These are phyloP conservation scores for Parnassius smintheus DNA, from an alignment of 2,888 invertebrate genomes.

Conservation along the genomic window DNA sequence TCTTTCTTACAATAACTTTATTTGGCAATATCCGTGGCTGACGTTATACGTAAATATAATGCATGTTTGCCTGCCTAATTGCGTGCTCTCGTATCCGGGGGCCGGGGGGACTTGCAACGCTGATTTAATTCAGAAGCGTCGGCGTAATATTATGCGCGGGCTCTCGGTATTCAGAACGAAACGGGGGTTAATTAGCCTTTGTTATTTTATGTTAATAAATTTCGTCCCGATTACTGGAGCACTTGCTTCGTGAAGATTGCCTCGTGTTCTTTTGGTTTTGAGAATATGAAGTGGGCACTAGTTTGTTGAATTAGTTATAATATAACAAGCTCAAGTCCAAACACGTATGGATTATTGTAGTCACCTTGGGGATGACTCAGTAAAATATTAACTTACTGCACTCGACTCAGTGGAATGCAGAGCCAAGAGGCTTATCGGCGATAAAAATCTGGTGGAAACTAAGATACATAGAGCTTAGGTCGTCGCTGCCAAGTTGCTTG, in stretches of 20 bases:
- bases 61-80: constrained; percentile 18
- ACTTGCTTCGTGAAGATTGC: constrained; percentile 12
- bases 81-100: constrained; percentile 4
- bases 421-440: too few relatives aligned
- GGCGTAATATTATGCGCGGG: constrained; percentile 56
- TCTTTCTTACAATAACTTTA: background rate
- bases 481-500: too few relatives aligned
- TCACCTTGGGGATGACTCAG: too few relatives aligned
- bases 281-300: constrained; percentile 4
- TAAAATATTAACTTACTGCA: too few relatives aligned
- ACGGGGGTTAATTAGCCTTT: constrained; percentile 69
- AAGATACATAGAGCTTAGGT: too few relatives aligned
- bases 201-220: constrained; percentile 79
- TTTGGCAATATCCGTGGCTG: background rate
- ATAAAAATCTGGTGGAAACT: too few relatives aligned
- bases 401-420: too few relatives aligned
- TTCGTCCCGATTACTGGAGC: constrained; percentile 50
- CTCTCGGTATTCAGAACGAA: constrained; percentile 37
- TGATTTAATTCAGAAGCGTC: constrained; percentile 23
- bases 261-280: constrained; percentile 16
- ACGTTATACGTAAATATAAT: constrained; percentile 2
- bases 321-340: too few relatives aligned
- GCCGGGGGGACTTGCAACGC: constrained; percentile 14
- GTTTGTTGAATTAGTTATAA: background rate
- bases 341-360: too few relatives aligned